These are phyloP conservation scores for Lasius platythorax DNA, from an alignment of 2,888 invertebrate genomes.

Conservation along the genomic window DNA sequence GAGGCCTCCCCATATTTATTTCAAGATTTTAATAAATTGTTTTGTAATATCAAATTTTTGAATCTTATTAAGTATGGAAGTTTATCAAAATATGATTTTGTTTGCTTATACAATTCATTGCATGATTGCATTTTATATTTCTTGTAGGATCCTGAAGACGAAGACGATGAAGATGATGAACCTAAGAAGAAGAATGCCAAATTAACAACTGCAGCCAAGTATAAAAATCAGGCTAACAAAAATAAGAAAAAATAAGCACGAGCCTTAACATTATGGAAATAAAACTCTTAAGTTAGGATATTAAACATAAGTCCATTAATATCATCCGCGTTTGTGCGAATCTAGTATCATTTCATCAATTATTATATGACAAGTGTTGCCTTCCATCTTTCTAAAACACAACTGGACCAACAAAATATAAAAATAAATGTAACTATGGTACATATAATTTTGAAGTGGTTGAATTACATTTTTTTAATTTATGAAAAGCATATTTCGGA, in stretches of 20 bases:
- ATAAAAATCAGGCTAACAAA: slow-evolving; percentile 88
- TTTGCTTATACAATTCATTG: background rate
- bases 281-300: slow-evolving; percentile 83
- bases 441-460: slow-evolving; percentile 28
- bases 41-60: background rate
- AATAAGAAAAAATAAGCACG: slow-evolving; percentile 85
- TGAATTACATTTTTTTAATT: slow-evolving; percentile 42
- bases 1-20: background rate
- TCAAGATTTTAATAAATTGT: background rate
- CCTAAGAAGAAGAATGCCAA: slow-evolving; percentile 93
- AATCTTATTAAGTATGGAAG: background rate
- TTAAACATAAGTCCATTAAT: slow-evolving; percentile 82
- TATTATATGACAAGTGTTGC: slow-evolving; percentile 71
- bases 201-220: slow-evolving; percentile 90
- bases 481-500: background rate
- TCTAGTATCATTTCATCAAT: slow-evolving; percentile 80
- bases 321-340: slow-evolving; percentile 82
- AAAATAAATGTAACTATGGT: slow-evolving; percentile 32
- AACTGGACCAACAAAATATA: slow-evolving; percentile 70
- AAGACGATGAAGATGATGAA: slow-evolving; percentile 92
- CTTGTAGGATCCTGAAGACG: slow-evolving; percentile 88
- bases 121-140: slow-evolving; percentile 68
- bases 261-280: slow-evolving; percentile 75
- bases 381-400: slow-evolving; percentile 74
- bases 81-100: background rate